Percentiles rank a stretch among this genome's conserved stretches.
Evolutionary conservation across 2,797 vertebrate species (phyloP).

Genomic region (Amazona ochrocephala): DNA sequence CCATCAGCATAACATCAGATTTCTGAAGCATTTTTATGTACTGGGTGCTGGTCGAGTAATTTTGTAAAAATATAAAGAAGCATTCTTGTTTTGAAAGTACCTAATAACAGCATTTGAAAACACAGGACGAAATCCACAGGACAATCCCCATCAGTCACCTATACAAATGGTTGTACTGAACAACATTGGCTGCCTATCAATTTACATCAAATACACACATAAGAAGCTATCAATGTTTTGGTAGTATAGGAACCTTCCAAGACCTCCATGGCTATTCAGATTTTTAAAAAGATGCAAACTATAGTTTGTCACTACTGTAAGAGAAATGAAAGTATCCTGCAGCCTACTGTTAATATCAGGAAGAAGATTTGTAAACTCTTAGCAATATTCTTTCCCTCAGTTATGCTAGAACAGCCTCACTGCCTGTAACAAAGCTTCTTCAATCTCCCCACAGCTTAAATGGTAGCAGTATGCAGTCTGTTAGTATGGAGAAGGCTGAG

Average conservation of each 20-base stretch:
- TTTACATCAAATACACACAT: not conserved
- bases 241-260: not conserved
- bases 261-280: not conserved
- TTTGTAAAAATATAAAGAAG: not conserved
- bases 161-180: not conserved
- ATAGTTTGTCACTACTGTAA: not conserved
- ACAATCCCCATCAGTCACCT: not conserved
- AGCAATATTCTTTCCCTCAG: not conserved
- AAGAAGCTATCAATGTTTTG: not conserved
- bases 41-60: not conserved
- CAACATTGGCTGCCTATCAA: not conserved
- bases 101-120: not conserved
- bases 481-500: not conserved
- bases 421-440: not conserved
- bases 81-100: not conserved
- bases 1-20: not conserved
- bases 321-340: not conserved
- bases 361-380: not conserved
- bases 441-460: not conserved
- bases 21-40: not conserved
- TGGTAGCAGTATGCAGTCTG: not conserved
- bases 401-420: not conserved
- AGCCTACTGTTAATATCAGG: not conserved
- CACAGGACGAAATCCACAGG: not conserved
- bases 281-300: not conserved